Evolutionary conservation across 2,888 invertebrate genomes (phyloP), one percentile per base, ranked within the genome.

Genomic region (Aporophyla lueneburgensis): DNA sequence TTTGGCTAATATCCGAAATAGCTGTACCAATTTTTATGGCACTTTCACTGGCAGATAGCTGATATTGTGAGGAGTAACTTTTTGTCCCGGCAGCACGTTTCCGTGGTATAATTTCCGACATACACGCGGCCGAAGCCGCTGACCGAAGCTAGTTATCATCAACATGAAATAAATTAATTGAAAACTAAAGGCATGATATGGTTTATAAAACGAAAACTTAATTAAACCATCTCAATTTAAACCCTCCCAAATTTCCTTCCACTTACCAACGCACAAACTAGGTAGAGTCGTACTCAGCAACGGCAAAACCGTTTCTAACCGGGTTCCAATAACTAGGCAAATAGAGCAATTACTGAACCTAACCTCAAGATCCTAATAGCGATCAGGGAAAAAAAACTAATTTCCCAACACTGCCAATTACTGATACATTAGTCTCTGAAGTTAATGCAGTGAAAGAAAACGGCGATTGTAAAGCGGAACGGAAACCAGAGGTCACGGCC

Each of bases 401-500:
- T 71, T 66, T 51, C 43, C 59, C 70, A 85, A 72, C 71, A 71
- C 65, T 63, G 40, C 76, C 78, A 78, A 85, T 80, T 77, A 77
- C 75, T 70, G 61, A 76, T 59, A 63, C 63, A 77, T 76, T 71
- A 54, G 67, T 71, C 62, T 75, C 61, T 61, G 24, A 54, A 67
- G 56, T 59, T 56, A 65, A 68, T 43, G 53, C 27, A 59, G 61
- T 62, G n/a, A 70, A 76, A 58, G 63, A 81, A 73, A 71, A 80
- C 40, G 65, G 62, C 67, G 27, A 33, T 43, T 80, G 71, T 58
- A 63, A 73, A 76, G 40, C 40, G 69, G 67, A 86, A 80, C 81
- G 78, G 78, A 81, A 80, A 66, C 27, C 58, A 58, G 79, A 61
- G 86, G 79, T 86, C 86, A 86, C 65, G 86, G 87, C 24, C 80